Conservation (phyloP, 2,888 invertebrate species). For the Metallyticus violacea region DNA sequence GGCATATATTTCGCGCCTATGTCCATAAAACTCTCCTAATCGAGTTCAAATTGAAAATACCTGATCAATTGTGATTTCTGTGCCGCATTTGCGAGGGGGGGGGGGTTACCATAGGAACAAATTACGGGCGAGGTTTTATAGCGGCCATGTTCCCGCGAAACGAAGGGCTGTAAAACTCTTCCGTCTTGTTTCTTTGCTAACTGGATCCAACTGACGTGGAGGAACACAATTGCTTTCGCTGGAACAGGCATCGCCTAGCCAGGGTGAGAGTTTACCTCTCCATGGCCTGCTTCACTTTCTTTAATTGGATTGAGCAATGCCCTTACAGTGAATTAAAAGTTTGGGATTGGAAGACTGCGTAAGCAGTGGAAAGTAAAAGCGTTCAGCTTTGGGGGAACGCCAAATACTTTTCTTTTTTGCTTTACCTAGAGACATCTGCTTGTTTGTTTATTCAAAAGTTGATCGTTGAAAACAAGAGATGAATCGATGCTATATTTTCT, state of each 20-base stretch:
- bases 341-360: neutral
- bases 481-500: too few species aligned
- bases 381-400: neutral
- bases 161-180: neutral
- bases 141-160: too few species aligned
- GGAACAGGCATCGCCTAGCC: too few species aligned
- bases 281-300: neutral
- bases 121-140: neutral
- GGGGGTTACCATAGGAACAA: neutral
- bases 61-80: neutral
- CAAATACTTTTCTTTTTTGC: too few species aligned
- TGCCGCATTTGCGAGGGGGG: too few species aligned
- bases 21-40: neutral
- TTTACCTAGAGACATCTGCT: too few species aligned
- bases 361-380: neutral
- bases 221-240: too few species aligned
- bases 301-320: neutral
- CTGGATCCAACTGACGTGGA: neutral
- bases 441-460: too few species aligned
- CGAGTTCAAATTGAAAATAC: neutral
- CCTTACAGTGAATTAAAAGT: neutral
- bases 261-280: too few species aligned
- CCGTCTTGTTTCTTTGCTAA: neutral
- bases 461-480: too few species aligned
- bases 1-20: too few species aligned